Percentiles rank a stretch among this genome's conserved stretches.
phyloP scores from a whole-genome alignment of 2,888 invertebrate species.

The Bugula neritina region DNA sequence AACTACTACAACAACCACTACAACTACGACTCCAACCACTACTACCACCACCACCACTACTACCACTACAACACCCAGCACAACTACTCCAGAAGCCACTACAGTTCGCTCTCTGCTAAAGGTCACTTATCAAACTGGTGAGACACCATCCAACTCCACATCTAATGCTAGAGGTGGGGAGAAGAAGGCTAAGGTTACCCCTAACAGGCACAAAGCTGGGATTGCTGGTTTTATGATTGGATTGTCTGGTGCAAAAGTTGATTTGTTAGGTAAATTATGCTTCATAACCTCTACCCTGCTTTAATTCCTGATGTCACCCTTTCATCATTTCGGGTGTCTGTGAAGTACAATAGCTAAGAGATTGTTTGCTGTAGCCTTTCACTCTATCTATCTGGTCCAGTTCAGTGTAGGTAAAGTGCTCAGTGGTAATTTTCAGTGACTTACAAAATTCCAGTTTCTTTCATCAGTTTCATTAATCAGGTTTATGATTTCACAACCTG shows the following conservation, averaged over 20 bases:
- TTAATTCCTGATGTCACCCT: too few relatives aligned
- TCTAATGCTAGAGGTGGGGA: neutral
- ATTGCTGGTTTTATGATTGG: constrained; percentile 19
- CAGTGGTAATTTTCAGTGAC: too few relatives aligned
- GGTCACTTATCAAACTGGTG: neutral
- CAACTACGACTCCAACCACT: neutral
- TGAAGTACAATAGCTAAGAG: too few relatives aligned
- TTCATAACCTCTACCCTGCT: too few relatives aligned
- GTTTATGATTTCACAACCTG: too few relatives aligned
- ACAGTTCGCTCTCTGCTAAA: neutral
- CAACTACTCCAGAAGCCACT: neutral
- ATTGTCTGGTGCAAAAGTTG: neutral
- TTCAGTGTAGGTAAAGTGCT: too few relatives aligned
- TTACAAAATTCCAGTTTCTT: too few relatives aligned
- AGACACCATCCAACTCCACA: neutral
- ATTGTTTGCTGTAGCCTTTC: too few relatives aligned
- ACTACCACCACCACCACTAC: neutral
- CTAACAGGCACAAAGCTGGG: constrained; percentile 2
- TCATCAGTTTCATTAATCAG: too few relatives aligned
- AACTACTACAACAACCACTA: constrained; percentile 8
- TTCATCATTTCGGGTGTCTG: too few relatives aligned
- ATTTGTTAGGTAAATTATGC: constrained; percentile 12
- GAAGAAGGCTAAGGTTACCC: neutral
- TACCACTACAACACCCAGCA: neutral
- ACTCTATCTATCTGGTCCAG: too few relatives aligned